Conservation (phyloP, 1,140 invertebrate genomes). For the Zaprionus nigranus region DNA sequence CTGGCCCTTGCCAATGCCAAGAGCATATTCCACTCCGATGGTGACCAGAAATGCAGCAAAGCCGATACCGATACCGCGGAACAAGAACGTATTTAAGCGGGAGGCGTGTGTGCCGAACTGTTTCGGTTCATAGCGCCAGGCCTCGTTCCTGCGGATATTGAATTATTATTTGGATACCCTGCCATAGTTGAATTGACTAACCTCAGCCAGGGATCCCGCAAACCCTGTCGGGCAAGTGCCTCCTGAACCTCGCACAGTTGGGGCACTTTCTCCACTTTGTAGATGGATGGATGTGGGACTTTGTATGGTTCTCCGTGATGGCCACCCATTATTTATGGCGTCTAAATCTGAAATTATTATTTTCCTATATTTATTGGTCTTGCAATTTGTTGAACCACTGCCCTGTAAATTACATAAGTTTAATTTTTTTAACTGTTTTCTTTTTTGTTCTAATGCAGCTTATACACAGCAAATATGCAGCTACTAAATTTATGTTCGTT, state of each 20-base stretch:
- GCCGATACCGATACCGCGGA: conserved; percentile 87
- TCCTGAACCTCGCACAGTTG: conserved; percentile 86
- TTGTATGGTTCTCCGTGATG: conserved; percentile 85
- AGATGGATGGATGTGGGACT: conserved; percentile 89
- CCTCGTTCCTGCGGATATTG: conserved; percentile 87
- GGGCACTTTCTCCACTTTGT: conserved; percentile 90
- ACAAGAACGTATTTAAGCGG: conserved; percentile 80
- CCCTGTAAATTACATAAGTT: conserved; percentile 67
- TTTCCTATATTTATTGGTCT: background rate
- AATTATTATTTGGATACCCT: background rate
- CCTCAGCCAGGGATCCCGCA: conserved; percentile 93
- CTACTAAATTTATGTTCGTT: background rate
- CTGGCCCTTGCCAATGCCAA: conserved; percentile 85
- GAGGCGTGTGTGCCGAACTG: conserved; percentile 82
- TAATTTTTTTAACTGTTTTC: conserved; percentile 8
- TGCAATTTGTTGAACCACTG: conserved; percentile 14
- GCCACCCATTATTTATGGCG: conserved; percentile 85
- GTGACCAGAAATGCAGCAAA: conserved; percentile 87
- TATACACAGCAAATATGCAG: background rate
- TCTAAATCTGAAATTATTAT: conserved; percentile 18
- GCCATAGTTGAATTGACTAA: conserved; percentile 55
- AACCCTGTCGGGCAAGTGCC: conserved; percentile 87
- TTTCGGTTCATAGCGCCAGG: conserved; percentile 88
- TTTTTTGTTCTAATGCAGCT: background rate
- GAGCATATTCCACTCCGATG: conserved; percentile 84